Conservation (phyloP, 2,888 invertebrate species). For the Apotomis capreana region DNA sequence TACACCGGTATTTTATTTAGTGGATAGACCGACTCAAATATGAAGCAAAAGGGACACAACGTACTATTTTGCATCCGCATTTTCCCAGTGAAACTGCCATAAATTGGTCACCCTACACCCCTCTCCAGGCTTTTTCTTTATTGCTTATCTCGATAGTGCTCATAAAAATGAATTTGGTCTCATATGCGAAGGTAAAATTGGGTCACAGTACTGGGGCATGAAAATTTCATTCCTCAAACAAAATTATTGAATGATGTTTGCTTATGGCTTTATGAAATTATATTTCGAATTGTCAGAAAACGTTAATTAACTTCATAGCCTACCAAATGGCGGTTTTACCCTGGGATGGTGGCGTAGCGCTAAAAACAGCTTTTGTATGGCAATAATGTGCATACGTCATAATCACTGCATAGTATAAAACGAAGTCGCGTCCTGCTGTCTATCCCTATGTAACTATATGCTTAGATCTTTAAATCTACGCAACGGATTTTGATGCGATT, state of each 20-base stretch:
- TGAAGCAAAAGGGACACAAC: background rate
- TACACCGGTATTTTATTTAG: no score
- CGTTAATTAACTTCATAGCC: background rate
- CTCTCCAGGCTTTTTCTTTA: constrained; percentile 57
- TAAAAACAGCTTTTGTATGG: no score
- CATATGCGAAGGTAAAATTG: constrained; percentile 12
- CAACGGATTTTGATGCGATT: no score
- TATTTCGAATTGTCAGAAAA: background rate
- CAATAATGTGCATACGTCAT: no score
- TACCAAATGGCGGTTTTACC: no score
- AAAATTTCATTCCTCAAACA: background rate
- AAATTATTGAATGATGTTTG: background rate
- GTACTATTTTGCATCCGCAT: background rate
- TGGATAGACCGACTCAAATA: background rate
- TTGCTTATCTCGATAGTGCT: constrained; percentile 53
- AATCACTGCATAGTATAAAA: no score
- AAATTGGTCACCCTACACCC: constrained; percentile 46
- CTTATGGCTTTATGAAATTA: background rate
- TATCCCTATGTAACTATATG: no score
- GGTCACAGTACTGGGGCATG: background rate
- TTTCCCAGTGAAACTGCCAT: constrained; percentile 2
- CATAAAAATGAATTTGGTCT: constrained; percentile 51
- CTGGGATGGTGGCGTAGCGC: no score
- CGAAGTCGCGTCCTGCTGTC: no score
- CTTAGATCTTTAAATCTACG: no score